A percentile compares a stretch with the other conserved stretches of the same genome.
phyloP scores from a whole-genome alignment of 2,797 vertebrate species.

The Halcyon chelicuti region DNA sequence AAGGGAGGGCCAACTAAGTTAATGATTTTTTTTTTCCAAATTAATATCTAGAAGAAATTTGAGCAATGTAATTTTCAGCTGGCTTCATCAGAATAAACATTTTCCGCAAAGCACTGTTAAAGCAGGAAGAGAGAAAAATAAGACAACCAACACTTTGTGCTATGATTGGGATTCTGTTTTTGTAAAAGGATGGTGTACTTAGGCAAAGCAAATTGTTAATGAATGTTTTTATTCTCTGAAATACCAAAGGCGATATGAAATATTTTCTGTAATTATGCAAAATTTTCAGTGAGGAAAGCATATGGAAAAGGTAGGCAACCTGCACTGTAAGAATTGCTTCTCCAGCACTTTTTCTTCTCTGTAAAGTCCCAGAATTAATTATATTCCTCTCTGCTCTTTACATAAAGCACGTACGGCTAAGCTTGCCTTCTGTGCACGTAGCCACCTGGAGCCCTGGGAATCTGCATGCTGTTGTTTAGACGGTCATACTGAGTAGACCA shows the following conservation, averaged over 20 bases:
- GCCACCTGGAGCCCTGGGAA: neutral
- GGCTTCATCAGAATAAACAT: conserved; percentile 67
- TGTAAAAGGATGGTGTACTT: conserved; percentile 40
- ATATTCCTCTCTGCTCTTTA: neutral
- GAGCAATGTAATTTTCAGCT: conserved; percentile 69
- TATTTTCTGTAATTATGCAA: conserved; percentile 5
- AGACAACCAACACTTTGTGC: neutral
- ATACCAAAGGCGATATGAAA: conserved; percentile 1
- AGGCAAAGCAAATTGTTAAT: conserved; percentile 66
- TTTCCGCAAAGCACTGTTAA: conserved; percentile 71
- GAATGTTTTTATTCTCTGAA: conserved; percentile 50
- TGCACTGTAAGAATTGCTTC: neutral
- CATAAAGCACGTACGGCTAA: fast-evolving
- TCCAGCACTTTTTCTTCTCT: neutral
- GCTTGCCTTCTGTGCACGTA: neutral
- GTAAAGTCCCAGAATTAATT: neutral
- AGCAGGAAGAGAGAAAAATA: conserved; percentile 53
- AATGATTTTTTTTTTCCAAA: conserved; percentile 7
- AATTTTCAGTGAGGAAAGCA: conserved; percentile 31
- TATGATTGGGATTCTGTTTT: conserved; percentile 51
- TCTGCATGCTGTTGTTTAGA: fast-evolving
- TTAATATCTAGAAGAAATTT: conserved; percentile 50
- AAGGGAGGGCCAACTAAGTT: neutral
- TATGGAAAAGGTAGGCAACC: neutral
- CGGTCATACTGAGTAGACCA: neutral